Percentiles rank a stretch among this genome's conserved stretches.
Evolutionary conservation across 2,113 vertebrate species (phyloP).

Genomic region (Platichthys stellatus): DNA sequence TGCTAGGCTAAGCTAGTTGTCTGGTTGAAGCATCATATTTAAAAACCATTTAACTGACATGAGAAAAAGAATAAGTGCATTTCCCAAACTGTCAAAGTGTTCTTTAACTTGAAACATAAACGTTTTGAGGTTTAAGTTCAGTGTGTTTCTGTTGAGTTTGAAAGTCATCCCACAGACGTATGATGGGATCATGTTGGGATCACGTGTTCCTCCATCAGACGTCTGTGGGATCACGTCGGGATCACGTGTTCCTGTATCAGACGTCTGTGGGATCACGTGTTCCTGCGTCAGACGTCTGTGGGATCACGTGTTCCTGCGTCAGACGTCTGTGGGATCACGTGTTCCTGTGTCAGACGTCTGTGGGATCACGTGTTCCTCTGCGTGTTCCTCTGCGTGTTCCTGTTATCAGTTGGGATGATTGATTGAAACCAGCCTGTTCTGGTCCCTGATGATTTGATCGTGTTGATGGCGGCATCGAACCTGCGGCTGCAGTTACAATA

Average conservation of each 20-base stretch:
- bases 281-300: neutral
- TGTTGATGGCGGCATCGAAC: neutral
- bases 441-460: neutral
- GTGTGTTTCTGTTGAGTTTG: neutral
- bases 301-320: neutral
- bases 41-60: neutral
- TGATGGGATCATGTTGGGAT: neutral
- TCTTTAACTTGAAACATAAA: neutral
- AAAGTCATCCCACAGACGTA: neutral
- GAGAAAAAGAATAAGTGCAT: neutral
- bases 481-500: constrained; percentile 29
- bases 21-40: neutral
- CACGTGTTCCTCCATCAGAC: neutral
- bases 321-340: no score
- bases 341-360: no score
- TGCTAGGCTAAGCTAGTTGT: neutral
- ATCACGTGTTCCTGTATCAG: neutral
- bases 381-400: neutral
- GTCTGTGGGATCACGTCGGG: neutral
- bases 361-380: no score
- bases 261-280: no score
- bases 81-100: neutral
- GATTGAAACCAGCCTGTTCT: neutral
- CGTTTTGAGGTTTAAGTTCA: neutral
- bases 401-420: neutral